phyloP scores from a whole-genome alignment of 2,113 vertebrate species.

The Podiceps cristatus region DNA sequence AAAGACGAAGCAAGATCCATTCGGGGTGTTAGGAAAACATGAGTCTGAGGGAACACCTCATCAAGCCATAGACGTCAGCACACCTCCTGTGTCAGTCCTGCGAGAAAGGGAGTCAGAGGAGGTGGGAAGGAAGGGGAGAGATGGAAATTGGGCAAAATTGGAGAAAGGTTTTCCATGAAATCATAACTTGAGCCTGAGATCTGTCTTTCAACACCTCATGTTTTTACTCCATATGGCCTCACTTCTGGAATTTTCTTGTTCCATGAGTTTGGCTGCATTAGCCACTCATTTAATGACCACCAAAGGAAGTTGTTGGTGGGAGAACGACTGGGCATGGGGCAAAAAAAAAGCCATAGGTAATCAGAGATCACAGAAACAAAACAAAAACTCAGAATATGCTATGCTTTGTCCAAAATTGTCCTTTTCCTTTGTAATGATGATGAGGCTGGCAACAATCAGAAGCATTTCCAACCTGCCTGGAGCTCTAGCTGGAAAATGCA shows the following conservation, averaged over 20 bases:
- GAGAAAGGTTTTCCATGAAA: constrained; percentile 16
- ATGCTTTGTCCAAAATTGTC: neutral
- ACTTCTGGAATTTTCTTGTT: constrained; percentile 55
- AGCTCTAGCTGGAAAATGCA: neutral
- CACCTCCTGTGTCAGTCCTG: neutral
- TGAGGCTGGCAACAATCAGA: neutral
- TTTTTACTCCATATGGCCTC: constrained; percentile 42
- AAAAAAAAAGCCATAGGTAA: neutral
- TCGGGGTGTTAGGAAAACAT: neutral
- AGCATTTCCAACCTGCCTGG: neutral
- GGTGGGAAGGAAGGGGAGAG: neutral
- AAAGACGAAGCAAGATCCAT: neutral
- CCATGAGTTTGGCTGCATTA: constrained; percentile 15
- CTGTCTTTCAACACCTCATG: constrained; percentile 71
- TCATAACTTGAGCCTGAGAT: constrained; percentile 47
- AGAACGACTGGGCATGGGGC: neutral
- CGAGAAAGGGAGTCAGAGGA: neutral
- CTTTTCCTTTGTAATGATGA: neutral
- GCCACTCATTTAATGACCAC: neutral
- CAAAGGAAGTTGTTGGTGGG: neutral
- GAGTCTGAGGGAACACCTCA: constrained; percentile 1
- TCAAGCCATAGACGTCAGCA: neutral
- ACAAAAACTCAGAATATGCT: neutral
- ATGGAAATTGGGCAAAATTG: constrained; percentile 40
- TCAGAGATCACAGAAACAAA: neutral